phyloP scores from a whole-genome alignment of 1,140 invertebrate species.

The Oryzaephilus surinamensis region DNA sequence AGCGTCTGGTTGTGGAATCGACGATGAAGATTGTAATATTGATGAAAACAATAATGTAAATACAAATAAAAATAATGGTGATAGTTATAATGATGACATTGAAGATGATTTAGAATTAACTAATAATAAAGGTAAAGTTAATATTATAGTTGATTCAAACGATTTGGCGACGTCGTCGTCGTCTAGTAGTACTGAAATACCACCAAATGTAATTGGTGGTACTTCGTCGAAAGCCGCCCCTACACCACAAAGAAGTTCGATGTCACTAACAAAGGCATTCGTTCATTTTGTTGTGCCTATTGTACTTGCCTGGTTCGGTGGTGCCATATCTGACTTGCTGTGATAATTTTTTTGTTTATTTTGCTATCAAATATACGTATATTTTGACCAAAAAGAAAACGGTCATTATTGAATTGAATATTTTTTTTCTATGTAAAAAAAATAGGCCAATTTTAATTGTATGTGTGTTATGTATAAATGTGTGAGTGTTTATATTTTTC shows the following conservation, averaged over 20 bases:
- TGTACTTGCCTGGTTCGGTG: slow-evolving; percentile 73
- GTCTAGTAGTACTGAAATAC: slow-evolving; percentile 12
- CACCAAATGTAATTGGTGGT: slow-evolving; percentile 6
- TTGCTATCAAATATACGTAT: too few species aligned
- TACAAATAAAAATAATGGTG: not conserved
- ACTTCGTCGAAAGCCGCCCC: slow-evolving; percentile 27
- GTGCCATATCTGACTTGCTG: slow-evolving; percentile 67
- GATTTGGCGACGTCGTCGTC: slow-evolving; percentile 5
- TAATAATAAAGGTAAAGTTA: slow-evolving; percentile 14
- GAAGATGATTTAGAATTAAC: slow-evolving; percentile 16
- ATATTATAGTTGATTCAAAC: not conserved
- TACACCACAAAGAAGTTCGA: too few species aligned
- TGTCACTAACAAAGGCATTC: slow-evolving; percentile 48
- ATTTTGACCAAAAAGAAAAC: not conserved
- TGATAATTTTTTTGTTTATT: slow-evolving; percentile 44
- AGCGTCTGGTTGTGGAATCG: slow-evolving; percentile 33
- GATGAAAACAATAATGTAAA: not conserved
- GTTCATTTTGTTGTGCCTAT: slow-evolving; percentile 67
- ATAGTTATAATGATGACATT: not conserved
- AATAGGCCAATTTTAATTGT: too few species aligned
- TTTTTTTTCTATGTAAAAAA: slow-evolving; percentile 6
- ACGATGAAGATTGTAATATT: not conserved
- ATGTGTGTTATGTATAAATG: too few species aligned
- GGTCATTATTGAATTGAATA: too few species aligned
- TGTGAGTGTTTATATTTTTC: too few species aligned